Evolutionary conservation across 2,113 vertebrate genomes (phyloP).

Genomic region (Emydura subglobosa): DNA sequence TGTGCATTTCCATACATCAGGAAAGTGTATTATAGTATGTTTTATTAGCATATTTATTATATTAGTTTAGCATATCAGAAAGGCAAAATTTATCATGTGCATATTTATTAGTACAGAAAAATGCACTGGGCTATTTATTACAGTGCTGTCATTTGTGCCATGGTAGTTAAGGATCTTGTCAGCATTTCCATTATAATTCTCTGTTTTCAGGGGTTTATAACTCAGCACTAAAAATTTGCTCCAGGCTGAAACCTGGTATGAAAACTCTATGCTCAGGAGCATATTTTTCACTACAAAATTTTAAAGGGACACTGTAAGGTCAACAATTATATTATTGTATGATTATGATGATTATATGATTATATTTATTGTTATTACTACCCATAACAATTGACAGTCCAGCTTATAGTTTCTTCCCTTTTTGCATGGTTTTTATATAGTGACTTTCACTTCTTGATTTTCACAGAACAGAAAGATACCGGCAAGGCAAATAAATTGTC

Average conservation of each 20-base stretch:
- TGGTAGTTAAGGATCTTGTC: neutral
- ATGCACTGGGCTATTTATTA: neutral
- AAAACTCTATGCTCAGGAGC: neutral
- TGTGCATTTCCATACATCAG: neutral
- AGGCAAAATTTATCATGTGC: neutral
- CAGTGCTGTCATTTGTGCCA: neutral
- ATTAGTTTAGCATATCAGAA: constrained; percentile 16
- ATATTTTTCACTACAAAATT: neutral
- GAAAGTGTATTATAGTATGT: neutral
- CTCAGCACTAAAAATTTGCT: neutral
- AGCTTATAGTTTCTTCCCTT: neutral
- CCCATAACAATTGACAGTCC: neutral
- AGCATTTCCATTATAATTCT: neutral
- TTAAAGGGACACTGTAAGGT: neutral
- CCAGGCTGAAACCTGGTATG: neutral
- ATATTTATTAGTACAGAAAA: constrained; percentile 23
- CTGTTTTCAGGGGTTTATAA: neutral
- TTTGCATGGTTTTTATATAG: neutral
- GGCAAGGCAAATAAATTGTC: neutral
- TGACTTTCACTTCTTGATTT: neutral
- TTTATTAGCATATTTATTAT: constrained; percentile 5
- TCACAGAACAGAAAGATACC: neutral
- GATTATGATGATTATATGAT: neutral
- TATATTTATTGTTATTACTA: constrained; percentile 1
- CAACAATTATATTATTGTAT: neutral